phyloP scores from a whole-genome alignment of 2,888 invertebrate species.

The Syrista parreyssii region DNA sequence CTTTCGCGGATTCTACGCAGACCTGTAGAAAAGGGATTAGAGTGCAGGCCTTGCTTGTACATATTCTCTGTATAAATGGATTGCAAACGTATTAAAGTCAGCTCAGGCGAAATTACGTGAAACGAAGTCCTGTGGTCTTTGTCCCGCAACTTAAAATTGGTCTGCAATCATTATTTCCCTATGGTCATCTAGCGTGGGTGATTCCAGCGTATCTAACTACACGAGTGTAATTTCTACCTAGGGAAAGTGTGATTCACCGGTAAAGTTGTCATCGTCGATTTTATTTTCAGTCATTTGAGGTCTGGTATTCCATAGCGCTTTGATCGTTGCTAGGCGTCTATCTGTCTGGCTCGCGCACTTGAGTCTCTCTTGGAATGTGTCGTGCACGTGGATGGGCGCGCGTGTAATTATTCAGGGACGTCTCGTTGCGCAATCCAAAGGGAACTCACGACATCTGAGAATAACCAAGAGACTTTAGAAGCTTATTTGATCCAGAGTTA shows the following conservation, averaged over 20 bases:
- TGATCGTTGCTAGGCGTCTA: neutral
- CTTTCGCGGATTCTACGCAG: neutral
- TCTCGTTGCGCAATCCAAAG: neutral
- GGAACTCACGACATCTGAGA: neutral
- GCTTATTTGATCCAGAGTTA: constrained; percentile 22
- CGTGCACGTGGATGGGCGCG: neutral
- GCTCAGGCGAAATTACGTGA: neutral
- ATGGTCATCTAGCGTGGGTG: neutral
- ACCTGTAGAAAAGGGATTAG: neutral
- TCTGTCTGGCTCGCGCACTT: neutral
- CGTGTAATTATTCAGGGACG: neutral
- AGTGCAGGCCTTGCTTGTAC: neutral
- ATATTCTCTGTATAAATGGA: neutral
- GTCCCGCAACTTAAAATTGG: neutral
- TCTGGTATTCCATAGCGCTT: neutral
- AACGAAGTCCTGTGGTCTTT: too few relatives aligned
- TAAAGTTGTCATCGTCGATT: neutral
- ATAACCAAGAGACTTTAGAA: constrained; percentile 16
- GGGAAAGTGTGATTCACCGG: neutral
- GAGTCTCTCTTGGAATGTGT: neutral
- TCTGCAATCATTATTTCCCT: neutral
- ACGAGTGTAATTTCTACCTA: neutral
- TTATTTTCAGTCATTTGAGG: too few relatives aligned
- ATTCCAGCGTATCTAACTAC: neutral
- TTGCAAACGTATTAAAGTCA: neutral